phyloP scores from a whole-genome alignment of 1,140 invertebrate genomes.

The Hermatobates lingyangjiaoensis region DNA sequence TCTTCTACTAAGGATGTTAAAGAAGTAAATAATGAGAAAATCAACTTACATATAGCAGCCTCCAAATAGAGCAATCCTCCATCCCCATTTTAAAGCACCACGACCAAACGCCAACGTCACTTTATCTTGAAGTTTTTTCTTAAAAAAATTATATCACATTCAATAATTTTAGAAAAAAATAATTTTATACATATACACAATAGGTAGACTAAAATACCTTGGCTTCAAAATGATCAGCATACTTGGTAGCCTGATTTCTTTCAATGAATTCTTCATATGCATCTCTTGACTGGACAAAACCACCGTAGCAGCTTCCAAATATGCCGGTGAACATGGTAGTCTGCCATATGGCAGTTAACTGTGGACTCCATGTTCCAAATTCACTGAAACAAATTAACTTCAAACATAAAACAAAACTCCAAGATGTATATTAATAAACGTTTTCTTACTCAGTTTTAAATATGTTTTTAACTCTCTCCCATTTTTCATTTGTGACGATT shows the following conservation, averaged over 20 bases:
- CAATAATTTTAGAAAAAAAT: neutral
- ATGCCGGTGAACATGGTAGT: conserved; percentile 31
- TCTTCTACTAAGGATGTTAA: no score
- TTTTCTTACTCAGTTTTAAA: no score
- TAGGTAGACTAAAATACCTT: conserved; percentile 28
- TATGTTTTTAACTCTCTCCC: no score
- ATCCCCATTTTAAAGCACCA: conserved; percentile 44
- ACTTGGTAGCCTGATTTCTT: conserved; percentile 49
- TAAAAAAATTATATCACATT: conserved; percentile 6
- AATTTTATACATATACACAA: neutral
- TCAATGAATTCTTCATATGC: conserved; percentile 47
- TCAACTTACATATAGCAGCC: conserved; percentile 38
- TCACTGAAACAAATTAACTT: no score
- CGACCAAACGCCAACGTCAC: conserved; percentile 41
- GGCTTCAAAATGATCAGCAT: conserved; percentile 40
- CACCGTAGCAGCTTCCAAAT: conserved; percentile 39
- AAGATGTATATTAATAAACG: no score
- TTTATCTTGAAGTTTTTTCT: conserved; percentile 43
- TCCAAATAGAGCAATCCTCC: conserved; percentile 39
- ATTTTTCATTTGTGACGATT: no score
- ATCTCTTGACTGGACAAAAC: conserved; percentile 30
- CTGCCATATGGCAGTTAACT: conserved; percentile 35
- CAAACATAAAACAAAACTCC: no score
- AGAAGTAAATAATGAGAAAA: neutral
- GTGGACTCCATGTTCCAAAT: conserved; percentile 32